Conservation (phyloP, 2,113 vertebrate species). For the Gallinago undulata region DNA sequence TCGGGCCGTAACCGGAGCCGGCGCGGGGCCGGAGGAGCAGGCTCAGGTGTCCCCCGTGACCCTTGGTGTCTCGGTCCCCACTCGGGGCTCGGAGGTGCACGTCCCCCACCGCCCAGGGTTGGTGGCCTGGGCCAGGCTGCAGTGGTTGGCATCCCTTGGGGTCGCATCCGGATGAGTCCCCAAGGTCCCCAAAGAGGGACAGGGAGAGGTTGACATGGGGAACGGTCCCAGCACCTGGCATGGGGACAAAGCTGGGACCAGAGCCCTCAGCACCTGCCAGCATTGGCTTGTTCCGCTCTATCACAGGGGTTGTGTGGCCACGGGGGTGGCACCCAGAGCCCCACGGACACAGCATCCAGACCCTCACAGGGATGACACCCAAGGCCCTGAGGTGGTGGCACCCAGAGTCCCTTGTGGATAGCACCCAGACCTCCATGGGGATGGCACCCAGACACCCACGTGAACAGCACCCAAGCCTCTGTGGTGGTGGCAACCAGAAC, state of each 20-base stretch:
- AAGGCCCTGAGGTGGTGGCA: background rate
- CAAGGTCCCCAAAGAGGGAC: accelerated
- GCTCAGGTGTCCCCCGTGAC: conserved; percentile 42
- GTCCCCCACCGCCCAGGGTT: too few species aligned
- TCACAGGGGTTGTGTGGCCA: background rate
- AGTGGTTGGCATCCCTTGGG: accelerated
- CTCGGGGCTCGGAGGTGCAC: background rate
- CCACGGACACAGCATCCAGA: background rate
- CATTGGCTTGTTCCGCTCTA: accelerated
- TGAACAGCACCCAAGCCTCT: background rate
- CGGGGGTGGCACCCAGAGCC: background rate
- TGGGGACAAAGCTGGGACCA: accelerated
- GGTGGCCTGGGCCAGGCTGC: background rate
- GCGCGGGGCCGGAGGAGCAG: accelerated
- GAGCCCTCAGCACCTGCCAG: accelerated
- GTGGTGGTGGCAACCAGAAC: background rate
- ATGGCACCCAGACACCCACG: background rate
- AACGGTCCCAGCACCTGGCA: accelerated
- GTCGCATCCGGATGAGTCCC: accelerated
- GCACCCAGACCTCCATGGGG: accelerated
- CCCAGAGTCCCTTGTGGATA: accelerated
- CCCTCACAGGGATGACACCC: background rate
- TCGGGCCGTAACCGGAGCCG: background rate
- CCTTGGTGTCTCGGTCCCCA: background rate
- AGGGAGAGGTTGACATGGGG: accelerated